Percentiles rank a stretch among this genome's conserved stretches.
phyloP scores from a whole-genome alignment of 2,797 vertebrate species.

The Nyctalus aviator region DNA sequence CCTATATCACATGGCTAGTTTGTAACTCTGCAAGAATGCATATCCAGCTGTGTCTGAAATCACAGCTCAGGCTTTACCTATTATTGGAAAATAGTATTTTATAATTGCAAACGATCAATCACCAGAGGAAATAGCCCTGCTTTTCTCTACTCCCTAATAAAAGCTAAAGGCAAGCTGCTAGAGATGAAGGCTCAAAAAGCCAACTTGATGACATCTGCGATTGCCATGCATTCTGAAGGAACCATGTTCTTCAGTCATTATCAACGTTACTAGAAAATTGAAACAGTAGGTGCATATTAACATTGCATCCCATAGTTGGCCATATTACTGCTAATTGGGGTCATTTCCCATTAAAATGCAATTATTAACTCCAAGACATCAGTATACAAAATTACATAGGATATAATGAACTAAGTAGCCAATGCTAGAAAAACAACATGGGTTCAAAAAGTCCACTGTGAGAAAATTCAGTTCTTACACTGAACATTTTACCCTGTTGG shows the following conservation, averaged over 20 bases:
- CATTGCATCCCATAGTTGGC: neutral
- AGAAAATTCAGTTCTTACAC: neutral
- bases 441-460: neutral
- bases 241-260: constrained; percentile 58
- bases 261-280: constrained; percentile 58
- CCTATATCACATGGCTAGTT: neutral
- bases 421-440: neutral
- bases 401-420: neutral
- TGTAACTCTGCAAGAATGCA: neutral
- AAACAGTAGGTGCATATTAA: constrained; percentile 75
- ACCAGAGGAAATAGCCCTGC: neutral
- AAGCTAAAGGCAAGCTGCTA: neutral
- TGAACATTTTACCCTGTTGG: neutral
- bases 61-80: neutral
- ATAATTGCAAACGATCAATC: neutral
- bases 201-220: neutral
- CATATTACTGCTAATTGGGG: neutral
- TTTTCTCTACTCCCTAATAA: neutral
- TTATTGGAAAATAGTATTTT: neutral
- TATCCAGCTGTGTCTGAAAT: neutral
- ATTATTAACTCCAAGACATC: constrained; percentile 55
- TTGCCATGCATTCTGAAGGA: constrained; percentile 13
- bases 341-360: constrained; percentile 64
- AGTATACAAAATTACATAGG: constrained; percentile 29
- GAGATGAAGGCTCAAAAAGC: neutral